Conservation (phyloP, 2,113 vertebrate species). For the Felis catus region DNA sequence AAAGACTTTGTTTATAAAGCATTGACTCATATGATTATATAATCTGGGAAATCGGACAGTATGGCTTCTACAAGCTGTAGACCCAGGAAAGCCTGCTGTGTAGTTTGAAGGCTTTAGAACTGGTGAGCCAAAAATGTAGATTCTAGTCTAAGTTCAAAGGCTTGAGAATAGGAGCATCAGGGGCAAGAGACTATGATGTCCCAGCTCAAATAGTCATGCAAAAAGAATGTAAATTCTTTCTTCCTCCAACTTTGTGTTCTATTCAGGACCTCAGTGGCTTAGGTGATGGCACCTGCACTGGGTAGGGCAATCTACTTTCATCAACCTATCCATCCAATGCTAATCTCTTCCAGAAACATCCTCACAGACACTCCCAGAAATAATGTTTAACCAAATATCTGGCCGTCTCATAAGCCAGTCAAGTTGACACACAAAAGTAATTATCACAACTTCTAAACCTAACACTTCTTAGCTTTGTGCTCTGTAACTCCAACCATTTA, state of each 20-base stretch:
- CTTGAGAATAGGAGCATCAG: not conserved
- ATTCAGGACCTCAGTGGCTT: not conserved
- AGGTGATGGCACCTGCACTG: too few relatives aligned
- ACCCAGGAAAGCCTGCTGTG: not conserved
- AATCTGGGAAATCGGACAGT: not conserved
- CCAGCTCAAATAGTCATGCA: not conserved
- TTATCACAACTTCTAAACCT: not conserved
- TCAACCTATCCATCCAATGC: not conserved
- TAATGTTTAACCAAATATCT: not conserved
- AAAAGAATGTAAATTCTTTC: not conserved
- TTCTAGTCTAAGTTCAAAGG: not conserved
- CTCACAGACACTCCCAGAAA: not conserved
- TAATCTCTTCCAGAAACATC: not conserved
- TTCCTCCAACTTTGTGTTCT: not conserved
- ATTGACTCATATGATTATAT: not conserved
- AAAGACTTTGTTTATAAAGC: not conserved
- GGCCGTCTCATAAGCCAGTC: not conserved
- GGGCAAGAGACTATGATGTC: too few relatives aligned
- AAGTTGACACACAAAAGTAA: not conserved
- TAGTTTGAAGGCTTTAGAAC: not conserved
- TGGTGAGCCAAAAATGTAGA: not conserved
- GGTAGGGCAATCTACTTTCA: too few relatives aligned
- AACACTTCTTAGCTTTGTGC: not conserved
- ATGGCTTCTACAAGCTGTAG: not conserved
- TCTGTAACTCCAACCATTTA: not conserved